These are phyloP conservation scores for Diabrotica virgifera DNA, from an alignment of 1,140 invertebrate genomes.

Conservation along the genomic window DNA sequence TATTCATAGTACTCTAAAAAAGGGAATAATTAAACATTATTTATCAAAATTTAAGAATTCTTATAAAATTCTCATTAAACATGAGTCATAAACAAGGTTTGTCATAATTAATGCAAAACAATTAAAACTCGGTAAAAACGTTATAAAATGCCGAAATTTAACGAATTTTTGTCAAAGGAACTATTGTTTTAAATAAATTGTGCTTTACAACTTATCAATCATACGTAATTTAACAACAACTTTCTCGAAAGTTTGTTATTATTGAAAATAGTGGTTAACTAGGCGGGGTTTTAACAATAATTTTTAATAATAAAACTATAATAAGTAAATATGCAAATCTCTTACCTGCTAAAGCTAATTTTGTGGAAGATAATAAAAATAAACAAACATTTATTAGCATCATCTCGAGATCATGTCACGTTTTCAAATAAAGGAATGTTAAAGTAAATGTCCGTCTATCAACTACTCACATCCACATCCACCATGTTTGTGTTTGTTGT, in stretches of 20 bases:
- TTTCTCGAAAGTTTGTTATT: not conserved
- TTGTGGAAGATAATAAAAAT: slow-evolving; percentile 26
- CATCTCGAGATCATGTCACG: slow-evolving; percentile 30
- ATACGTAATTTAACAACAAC: not conserved
- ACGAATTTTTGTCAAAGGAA: not conserved
- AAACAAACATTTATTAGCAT: slow-evolving; percentile 31
- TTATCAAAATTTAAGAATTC: not conserved
- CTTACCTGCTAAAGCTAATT: slow-evolving; percentile 24
- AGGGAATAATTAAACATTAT: not conserved
- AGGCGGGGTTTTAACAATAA: not conserved
- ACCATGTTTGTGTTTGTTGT: not conserved
- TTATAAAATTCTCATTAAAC: not conserved
- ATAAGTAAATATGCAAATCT: not conserved
- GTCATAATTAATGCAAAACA: not conserved
- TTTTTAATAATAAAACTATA: not conserved
- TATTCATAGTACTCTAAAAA: slow-evolving; percentile 56
- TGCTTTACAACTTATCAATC: not conserved
- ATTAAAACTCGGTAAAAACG: not conserved
- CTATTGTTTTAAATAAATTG: not conserved
- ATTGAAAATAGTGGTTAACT: not conserved
- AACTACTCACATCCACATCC: not conserved
- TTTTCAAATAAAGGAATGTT: not conserved
- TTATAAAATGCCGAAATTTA: not conserved
- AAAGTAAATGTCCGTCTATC: not conserved
- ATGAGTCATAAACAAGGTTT: not conserved